A percentile compares a stretch with the other conserved stretches of the same genome.
Evolutionary conservation across 2,113 vertebrate genomes (phyloP).

Genomic region (Rhinolophus ferrumequinum): DNA sequence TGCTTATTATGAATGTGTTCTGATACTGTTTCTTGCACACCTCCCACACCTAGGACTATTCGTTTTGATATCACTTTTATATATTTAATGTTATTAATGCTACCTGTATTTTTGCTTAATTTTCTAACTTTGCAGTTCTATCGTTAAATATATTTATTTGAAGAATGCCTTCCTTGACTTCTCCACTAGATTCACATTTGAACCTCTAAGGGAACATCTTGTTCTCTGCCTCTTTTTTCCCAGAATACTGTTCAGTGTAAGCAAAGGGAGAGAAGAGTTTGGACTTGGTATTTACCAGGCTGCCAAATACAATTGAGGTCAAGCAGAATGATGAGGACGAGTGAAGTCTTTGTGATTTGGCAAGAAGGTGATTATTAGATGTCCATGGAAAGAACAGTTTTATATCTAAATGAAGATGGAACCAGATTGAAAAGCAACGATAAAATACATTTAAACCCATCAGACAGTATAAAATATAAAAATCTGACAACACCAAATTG

Average conservation of each 20-base stretch:
- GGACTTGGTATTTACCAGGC: background rate
- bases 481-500: background rate
- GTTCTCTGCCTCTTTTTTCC: background rate
- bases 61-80: conserved; percentile 36
- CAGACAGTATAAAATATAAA: conserved; percentile 2
- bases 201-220: background rate
- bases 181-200: background rate
- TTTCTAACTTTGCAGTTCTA: background rate
- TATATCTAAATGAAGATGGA: conserved; percentile 58
- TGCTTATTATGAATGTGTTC: background rate
- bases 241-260: background rate
- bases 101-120: background rate
- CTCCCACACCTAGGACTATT: background rate
- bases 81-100: background rate
- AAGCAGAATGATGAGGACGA: background rate
- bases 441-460: conserved; percentile 36
- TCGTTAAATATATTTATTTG: conserved; percentile 30
- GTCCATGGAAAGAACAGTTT: background rate
- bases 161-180: background rate
- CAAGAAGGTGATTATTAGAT: conserved; percentile 54
- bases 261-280: background rate
- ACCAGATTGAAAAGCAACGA: conserved; percentile 55
- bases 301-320: conserved; percentile 47
- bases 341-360: conserved; percentile 52
- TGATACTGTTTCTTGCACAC: background rate